Base-by-base conservation (phyloP, 2,113 vertebrate genomes). In the Pagrus major region DNA sequence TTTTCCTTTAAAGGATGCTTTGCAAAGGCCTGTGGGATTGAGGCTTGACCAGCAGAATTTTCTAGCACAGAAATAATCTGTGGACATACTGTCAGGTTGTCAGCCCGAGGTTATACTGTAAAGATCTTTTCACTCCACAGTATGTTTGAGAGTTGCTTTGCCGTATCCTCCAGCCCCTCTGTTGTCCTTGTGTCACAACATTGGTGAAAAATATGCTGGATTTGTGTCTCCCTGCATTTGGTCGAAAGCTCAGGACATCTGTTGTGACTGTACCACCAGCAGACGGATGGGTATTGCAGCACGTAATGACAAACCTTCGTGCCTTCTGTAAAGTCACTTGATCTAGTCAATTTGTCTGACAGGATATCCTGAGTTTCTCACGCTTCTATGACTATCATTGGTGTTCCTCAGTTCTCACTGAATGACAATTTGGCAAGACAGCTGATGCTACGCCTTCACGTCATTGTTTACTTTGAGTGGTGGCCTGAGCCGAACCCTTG, bases 381-480 rank as follows among this genome's bases (percentile, higher is more conserved):
- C 25, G 20, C 29, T 18, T 51, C n/a, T 27, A 16, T 46, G 66
- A 63, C 35, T 41, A 6, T 51, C 33, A 39, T 25, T 21, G 27
- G 9, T 55, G 35, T 41, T 44, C 18, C 20, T 63, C 58, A 25
- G 23, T 81, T 56, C 66, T 61, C 58, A 42, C 29, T 70, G 54
- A 67, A 54, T 0, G 64, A 74, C 78, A 78, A 61, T 44, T 70
- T 56, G 67, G 68, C 42, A 56, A 23, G 71, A 56, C 81, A 77
- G 56, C 68, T 64, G 81, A 71, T 71, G 75, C 51, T 64, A 71
- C 14, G 35, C 20, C 33, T 75, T 52, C n/a, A n/a, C n/a, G 64
- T 88, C 77, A 65, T 27, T 72, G 80, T 81, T 86, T 71, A 58
- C 74, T 78, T 31, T 68, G 74, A 78, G 73, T 25, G 39, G 21